phyloP scores from a whole-genome alignment of 2,113 vertebrate species.

The Psilopogon haemacephalus region DNA sequence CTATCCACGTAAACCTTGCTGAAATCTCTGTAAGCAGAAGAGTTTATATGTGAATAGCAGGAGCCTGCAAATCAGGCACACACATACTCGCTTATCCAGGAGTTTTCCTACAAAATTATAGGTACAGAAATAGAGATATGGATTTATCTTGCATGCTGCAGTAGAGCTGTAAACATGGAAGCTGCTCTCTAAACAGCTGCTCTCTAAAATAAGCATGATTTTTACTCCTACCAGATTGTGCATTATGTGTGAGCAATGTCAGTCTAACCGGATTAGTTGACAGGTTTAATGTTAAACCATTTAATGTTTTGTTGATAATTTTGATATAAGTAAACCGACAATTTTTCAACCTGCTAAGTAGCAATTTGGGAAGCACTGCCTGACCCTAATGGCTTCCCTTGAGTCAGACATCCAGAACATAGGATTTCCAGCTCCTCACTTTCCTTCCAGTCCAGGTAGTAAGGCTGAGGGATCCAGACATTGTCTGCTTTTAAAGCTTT shows the following conservation, averaged over 20 bases:
- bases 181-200: neutral
- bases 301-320: neutral
- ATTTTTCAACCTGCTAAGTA: neutral
- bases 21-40: neutral
- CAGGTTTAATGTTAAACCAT: neutral
- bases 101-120: neutral
- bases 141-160: neutral
- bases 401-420: neutral
- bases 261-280: neutral
- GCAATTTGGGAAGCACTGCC: neutral
- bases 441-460: neutral
- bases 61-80: constrained; percentile 7
- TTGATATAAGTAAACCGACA: neutral
- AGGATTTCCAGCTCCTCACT: neutral
- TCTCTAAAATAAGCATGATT: neutral
- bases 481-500: neutral
- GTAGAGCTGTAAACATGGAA: neutral
- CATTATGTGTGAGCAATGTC: neutral
- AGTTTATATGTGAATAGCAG: neutral
- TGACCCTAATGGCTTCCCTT: neutral
- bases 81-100: neutral
- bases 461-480: neutral
- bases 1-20: constrained; percentile 21
- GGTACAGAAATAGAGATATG: constrained; percentile 8
- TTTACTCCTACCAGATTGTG: neutral